phyloP scores from a whole-genome alignment of 2,888 invertebrate species.

The Megalurothrips usitatus region DNA sequence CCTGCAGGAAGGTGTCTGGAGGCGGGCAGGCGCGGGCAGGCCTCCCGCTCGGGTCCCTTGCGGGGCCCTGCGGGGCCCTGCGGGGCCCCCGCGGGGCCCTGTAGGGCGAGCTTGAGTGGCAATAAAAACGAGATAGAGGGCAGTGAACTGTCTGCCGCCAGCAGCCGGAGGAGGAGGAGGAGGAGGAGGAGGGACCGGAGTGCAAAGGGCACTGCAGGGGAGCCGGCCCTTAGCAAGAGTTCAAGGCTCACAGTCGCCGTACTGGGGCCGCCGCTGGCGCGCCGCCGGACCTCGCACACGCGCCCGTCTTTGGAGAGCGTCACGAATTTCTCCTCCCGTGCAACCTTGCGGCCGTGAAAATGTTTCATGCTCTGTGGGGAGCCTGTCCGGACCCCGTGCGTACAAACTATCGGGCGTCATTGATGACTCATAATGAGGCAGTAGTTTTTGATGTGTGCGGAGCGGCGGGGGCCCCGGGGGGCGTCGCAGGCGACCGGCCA shows the following conservation, averaged over 20 bases:
- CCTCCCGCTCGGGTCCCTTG: not conserved
- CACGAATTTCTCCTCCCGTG: too few relatives aligned
- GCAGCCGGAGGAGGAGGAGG: not conserved
- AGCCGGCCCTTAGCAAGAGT: not conserved
- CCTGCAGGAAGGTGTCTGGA: not conserved
- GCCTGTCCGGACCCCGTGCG: too few relatives aligned
- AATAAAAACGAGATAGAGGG: conserved; percentile 11
- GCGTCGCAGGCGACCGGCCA: not conserved
- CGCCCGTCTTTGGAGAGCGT: too few relatives aligned
- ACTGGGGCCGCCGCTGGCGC: not conserved
- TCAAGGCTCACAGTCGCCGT: not conserved
- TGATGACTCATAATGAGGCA: conserved; percentile 3
- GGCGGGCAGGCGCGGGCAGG: not conserved
- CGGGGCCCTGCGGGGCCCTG: not conserved
- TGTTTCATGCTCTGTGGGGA: too few relatives aligned
- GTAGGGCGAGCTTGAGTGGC: not conserved
- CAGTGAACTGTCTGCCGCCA: not conserved
- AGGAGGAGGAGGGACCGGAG: not conserved
- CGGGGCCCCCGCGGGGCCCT: not conserved
- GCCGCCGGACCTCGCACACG: too few relatives aligned
- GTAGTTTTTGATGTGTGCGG: not conserved
- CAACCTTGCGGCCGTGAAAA: too few relatives aligned
- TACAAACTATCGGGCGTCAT: not conserved
- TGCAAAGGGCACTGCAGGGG: not conserved
- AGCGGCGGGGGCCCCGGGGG: not conserved